Base-by-base conservation (phyloP, 2,888 invertebrate species). In the Trissolcus brochymenae region DNA sequence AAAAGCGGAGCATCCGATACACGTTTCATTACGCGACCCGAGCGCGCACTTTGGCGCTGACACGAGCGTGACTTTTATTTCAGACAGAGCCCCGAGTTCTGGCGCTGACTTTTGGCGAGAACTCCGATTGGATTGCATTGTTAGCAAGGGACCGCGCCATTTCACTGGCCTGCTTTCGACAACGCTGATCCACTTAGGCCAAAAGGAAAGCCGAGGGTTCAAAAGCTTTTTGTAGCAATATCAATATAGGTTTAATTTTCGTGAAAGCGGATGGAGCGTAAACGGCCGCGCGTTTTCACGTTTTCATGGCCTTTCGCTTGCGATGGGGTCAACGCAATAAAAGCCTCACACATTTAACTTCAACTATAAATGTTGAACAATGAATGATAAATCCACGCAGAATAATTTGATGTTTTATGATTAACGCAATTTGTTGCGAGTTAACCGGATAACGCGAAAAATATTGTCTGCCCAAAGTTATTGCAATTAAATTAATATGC, bases 241-340 rank as follows among this genome's bases (percentile, higher is more conserved):
- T 71, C 77, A 77, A 78, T 79, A 75, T 66, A 78, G 80, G 77
- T 82, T 82, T 81, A 79, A 80, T 78, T 79, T 81, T 80, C 78
- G 66, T 72, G 57, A 78, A 77, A 81, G 76, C 79, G 76, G 66
- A 73, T 56, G 25, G 60, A 64, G 59, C 60, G 66, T 57, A 56
- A 76, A 66, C 76, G 66, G 61, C 62, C 65, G 66, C 66, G 43
- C 76, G 49, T 72, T 76, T 76, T 61, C 43, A 25, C 49, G 43
- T 65, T 73, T 64, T 72, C 65, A 66, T 66, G 66, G 56, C 25
- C 35, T 57, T 71, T 65, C 1, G 35, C 35, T 35, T 35, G 29
- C 9, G 29, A 6, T 29, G 35, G 35, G 57, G 59, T 75, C 40
- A 49, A 25, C 49, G 41, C 56, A 57, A 59, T 46, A 56, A 43